Base-by-base conservation (phyloP, 1,140 invertebrate species). In the Bombus superbus region DNA sequence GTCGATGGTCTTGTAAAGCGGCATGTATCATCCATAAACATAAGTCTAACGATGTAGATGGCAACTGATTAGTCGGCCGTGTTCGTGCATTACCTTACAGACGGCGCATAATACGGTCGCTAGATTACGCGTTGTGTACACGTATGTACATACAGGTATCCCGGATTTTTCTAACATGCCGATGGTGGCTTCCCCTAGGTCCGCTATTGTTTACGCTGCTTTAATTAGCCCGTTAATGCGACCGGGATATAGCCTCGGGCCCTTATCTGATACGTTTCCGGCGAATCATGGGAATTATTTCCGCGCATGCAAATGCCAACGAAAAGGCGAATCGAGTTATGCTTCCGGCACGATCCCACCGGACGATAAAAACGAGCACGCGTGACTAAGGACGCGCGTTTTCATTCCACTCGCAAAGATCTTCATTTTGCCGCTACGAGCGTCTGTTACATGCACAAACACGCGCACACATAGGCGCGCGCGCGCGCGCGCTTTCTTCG, bases 241-340 rank as follows among this genome's bases (percentile, higher is more conserved):
- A 90, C 75, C 57, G 74, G 64, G 47, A 88, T 88, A 88, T 81
- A 90, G 69, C 78, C 66, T 47, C 73, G 66, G 53, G 42, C 85
- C 47, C 92, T 92, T 93, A 93, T 92, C 89, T 89, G 83, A 88
- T 89, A 86, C 82, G 85, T 92, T 93, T 94, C 93, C 92, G 92
- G 92, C 91, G 91, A 93, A 95, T 94, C 92, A 94, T 93, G 90
- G 88, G 93, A 95, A 94, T 94, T 93, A 94, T 95, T 94, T 94
- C 92, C 93, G 91, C 91, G 92, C 93, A 94, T 94, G 92, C 92
- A 94, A 94, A 94, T 95, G 89, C 73, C 71, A 81, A 88, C 91
- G 89, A 91, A 94, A 93, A 92, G 91, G 92, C 89, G 88, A 93
- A 94, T 94, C 93, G 91, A 94, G 92, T 93, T 93, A 93, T 92